Conservation (phyloP, 2,797 vertebrate genomes). For the Hafferia zeledoni region DNA sequence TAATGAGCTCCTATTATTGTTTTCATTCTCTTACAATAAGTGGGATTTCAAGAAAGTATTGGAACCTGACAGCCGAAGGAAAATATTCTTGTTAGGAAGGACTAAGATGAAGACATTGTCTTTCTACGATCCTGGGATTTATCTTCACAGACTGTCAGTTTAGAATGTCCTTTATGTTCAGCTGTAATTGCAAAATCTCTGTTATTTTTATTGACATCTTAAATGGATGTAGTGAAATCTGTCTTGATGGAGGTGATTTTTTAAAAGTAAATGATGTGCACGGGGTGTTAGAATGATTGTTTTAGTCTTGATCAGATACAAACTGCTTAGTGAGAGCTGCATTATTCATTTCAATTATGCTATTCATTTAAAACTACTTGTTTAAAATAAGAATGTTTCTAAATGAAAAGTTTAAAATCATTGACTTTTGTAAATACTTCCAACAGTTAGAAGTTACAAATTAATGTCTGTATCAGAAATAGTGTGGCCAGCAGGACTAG, state of each 20-base stretch:
- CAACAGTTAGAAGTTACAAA: neutral
- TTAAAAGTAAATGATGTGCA: neutral
- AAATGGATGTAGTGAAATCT: neutral
- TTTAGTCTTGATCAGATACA: neutral
- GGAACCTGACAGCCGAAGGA: conserved; percentile 11
- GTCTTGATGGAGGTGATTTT: neutral
- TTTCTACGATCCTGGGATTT: neutral
- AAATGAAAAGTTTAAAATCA: neutral
- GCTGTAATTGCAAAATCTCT: neutral
- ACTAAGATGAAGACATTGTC: neutral
- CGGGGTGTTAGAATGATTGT: neutral
- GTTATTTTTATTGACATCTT: neutral
- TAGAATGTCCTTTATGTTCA: neutral
- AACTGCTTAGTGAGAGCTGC: neutral
- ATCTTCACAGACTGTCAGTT: neutral
- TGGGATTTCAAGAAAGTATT: neutral
- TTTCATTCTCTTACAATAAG: conserved; percentile 13
- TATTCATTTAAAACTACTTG: neutral
- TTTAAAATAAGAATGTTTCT: neutral
- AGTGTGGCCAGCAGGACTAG: neutral
- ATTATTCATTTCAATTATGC: neutral
- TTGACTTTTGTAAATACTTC: neutral
- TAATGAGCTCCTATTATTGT: conserved; percentile 56
- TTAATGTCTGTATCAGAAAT: neutral
- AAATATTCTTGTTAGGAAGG: conserved; percentile 28